phyloP scores from a whole-genome alignment of 2,888 invertebrate species.

The Empis stercorea region DNA sequence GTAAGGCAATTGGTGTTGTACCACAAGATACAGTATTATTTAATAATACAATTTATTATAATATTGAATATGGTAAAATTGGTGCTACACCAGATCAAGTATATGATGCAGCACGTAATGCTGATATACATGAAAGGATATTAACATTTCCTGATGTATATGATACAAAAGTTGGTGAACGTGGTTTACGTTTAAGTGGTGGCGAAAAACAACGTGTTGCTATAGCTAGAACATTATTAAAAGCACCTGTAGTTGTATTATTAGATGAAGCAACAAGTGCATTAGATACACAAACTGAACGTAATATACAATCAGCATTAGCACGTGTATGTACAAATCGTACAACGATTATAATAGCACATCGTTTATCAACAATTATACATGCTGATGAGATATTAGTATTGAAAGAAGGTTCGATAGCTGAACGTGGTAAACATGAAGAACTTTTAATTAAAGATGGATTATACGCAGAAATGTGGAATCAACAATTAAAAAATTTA shows the following conservation, averaged over 20 bases:
- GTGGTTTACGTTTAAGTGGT: slow-evolving; percentile 88
- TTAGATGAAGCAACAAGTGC: slow-evolving; percentile 95
- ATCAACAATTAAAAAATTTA: slow-evolving; percentile 53
- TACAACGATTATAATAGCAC: slow-evolving; percentile 90
- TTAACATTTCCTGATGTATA: slow-evolving; percentile 82
- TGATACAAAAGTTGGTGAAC: slow-evolving; percentile 84
- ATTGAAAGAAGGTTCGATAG: slow-evolving; percentile 78
- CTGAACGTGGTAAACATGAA: slow-evolving; percentile 71
- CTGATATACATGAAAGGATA: slow-evolving; percentile 89
- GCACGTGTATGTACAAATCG: slow-evolving; percentile 74
- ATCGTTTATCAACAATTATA: slow-evolving; percentile 85
- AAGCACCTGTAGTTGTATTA: slow-evolving; percentile 78
- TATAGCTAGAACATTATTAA: slow-evolving; percentile 88
- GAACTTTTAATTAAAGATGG: slow-evolving; percentile 60
- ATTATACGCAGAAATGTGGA: slow-evolving; percentile 87
- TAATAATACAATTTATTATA: slow-evolving; percentile 85
- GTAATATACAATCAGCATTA: slow-evolving; percentile 84
- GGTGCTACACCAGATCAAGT: slow-evolving; percentile 69
- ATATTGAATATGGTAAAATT: slow-evolving; percentile 84
- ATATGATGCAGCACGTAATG: slow-evolving; percentile 76
- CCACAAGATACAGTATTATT: slow-evolving; percentile 96
- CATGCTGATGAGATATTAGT: slow-evolving; percentile 93
- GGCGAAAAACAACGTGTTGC: slow-evolving; percentile 97
- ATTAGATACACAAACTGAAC: slow-evolving; percentile 87
- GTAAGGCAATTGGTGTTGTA: slow-evolving; percentile 82